Percentiles rank a stretch among this genome's conserved stretches.
Conservation (phyloP, 2,113 vertebrate genomes). For the Lepisosteus osseus region DNA sequence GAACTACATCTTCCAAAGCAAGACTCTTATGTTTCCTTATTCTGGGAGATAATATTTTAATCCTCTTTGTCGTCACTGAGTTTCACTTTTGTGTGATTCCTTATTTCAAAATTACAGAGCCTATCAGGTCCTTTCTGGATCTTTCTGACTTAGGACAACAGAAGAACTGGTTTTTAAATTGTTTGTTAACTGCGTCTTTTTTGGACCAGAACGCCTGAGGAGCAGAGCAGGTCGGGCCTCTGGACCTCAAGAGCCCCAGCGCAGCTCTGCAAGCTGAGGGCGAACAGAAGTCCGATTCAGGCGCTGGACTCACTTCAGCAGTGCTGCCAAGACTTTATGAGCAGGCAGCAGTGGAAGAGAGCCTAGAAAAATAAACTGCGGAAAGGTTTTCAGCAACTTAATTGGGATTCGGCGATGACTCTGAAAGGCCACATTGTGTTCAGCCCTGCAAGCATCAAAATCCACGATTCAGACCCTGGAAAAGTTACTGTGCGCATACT, state of each 20-base stretch:
- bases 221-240: conserved; percentile 1
- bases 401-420: conserved; percentile 59
- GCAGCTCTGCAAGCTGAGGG: conserved; percentile 29
- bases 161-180: conserved; percentile 29
- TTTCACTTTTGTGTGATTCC: background rate
- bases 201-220: conserved; percentile 14
- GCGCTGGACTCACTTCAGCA: conserved; percentile 52
- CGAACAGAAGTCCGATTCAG: conserved; percentile 62
- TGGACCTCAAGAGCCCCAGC: conserved; percentile 17
- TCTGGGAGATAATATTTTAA: no score
- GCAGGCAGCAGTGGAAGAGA: conserved; percentile 65
- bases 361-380: conserved; percentile 73
- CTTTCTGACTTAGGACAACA: conserved; percentile 10
- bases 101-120: background rate
- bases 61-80: no score
- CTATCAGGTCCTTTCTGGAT: background rate
- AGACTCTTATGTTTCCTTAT: no score
- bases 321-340: conserved; percentile 56
- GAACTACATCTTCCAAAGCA: no score
- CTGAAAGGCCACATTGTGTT: conserved; percentile 76
- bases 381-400: conserved; percentile 63
- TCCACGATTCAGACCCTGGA: conserved; percentile 54
- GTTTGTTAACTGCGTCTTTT: conserved; percentile 27
- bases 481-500: conserved; percentile 38
- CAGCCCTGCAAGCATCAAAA: conserved; percentile 66